Evolutionary conservation across 1,140 invertebrate species (phyloP), one percentile per base, ranked within the genome.

Genomic region (Listronotus oregonensis): DNA sequence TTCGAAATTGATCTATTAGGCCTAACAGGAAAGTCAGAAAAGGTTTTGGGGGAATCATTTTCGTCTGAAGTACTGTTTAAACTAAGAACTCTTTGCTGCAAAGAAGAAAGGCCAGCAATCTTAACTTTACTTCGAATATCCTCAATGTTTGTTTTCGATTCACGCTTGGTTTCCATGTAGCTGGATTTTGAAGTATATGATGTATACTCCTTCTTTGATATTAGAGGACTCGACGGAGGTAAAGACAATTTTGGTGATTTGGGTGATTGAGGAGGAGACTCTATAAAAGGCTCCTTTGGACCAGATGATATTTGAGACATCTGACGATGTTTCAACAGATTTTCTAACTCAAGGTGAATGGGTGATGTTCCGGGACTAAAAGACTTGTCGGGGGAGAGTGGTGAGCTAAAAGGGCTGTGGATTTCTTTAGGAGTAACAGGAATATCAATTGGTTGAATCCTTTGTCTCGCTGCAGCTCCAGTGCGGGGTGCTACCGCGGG

Each of bases 1-100:
- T 88, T 88, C 15, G 85, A 82, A 39, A 88, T 82, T 17, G 83
- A 82, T 87, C 87, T 34, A 83, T 87, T 82, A 18, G 83, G 82
- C 71, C 82, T 85, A 57, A 80, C 73, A 12, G 76, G 75, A 68
- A 80, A 80, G 79, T 78, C 81, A 69, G 68, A 74, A 14, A 82
- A 62, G 67, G 76, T 61, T 73, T 79, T 74, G 72, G 79, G 72
- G 56, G 77, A 49, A 75, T 81, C 54, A 77, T 73, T 68, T 77
- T 82, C 71, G 14, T 70, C 69, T 17, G 66, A 66, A 10, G 67
- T 67, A 47, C 69, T 69, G 31, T 73, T 69, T 9, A 72, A 42
- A 6, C 61, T 70, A 43, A 77, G 27, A 17, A 75, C 73, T 14
- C 73, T 55, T 63, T 84, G 83, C 70, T 84, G 83, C 42, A 84